phyloP scores from a whole-genome alignment of 2,797 vertebrate genomes.

The Microctenopoma stevenorrisi region DNA sequence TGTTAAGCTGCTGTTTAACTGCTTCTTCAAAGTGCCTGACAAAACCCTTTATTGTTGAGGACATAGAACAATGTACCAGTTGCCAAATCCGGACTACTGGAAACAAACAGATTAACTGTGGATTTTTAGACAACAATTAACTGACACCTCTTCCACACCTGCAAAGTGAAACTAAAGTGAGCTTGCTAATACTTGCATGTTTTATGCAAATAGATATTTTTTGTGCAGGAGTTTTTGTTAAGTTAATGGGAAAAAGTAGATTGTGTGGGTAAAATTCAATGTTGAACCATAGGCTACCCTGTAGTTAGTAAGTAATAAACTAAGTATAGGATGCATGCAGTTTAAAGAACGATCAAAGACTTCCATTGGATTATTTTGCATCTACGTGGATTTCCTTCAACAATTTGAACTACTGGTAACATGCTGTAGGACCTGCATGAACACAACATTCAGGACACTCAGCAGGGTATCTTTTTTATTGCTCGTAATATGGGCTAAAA shows the following conservation, averaged over 20 bases:
- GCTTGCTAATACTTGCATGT: background rate
- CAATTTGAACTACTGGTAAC: constrained; percentile 9
- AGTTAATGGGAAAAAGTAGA: background rate
- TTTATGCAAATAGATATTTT: background rate
- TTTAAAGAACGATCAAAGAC: background rate
- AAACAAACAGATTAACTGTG: constrained; percentile 21
- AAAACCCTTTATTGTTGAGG: constrained; percentile 20
- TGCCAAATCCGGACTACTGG: constrained; percentile 24
- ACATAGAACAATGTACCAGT: constrained; percentile 10
- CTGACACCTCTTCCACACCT: constrained; percentile 5
- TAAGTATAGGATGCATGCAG: background rate
- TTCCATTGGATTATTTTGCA: constrained; percentile 16
- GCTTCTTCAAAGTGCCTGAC: constrained; percentile 25
- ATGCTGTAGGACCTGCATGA: constrained; percentile 40
- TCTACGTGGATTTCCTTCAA: constrained; percentile 12
- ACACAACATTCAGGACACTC: constrained; percentile 57
- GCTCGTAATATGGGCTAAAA: constrained; percentile 66
- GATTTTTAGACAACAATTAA: constrained; percentile 13
- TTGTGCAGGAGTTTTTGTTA: background rate
- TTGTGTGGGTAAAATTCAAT: background rate
- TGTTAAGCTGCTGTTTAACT: constrained; percentile 5
- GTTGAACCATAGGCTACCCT: background rate
- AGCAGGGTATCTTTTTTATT: constrained; percentile 67
- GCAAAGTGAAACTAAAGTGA: constrained; percentile 18
- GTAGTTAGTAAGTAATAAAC: background rate